Conservation (phyloP, 1,140 invertebrate species). For the Drosophila aff. region DNA sequence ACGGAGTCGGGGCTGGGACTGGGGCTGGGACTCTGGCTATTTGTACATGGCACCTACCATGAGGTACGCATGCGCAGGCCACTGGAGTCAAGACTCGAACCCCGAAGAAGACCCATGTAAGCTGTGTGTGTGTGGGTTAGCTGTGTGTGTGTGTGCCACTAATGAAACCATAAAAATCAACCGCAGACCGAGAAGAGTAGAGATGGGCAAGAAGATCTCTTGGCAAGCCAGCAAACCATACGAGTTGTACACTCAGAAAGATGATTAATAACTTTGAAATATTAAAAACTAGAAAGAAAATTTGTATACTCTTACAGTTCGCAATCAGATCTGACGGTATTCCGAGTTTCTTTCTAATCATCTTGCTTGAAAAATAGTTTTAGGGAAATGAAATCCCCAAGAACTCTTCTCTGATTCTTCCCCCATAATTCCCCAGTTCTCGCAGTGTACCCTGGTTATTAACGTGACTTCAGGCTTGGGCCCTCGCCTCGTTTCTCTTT, state of each 20-base stretch:
- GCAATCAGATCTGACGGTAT: no score
- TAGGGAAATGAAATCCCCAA: not conserved
- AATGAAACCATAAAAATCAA: constrained; percentile 84
- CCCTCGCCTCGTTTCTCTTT: constrained; percentile 8
- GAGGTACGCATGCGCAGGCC: constrained; percentile 42
- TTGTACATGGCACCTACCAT: not conserved
- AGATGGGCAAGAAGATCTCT: constrained; percentile 55
- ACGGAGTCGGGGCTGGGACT: not conserved
- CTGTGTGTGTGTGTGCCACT: constrained; percentile 69
- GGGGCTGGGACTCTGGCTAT: constrained; percentile 9
- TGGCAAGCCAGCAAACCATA: constrained; percentile 26
- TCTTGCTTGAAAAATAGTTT: no score
- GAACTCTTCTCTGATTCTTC: not conserved
- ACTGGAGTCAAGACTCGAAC: constrained; percentile 27
- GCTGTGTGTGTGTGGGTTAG: constrained; percentile 14
- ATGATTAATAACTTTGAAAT: no score
- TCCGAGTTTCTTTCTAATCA: no score
- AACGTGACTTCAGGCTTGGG: constrained; percentile 40
- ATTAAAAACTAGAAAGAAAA: not conserved
- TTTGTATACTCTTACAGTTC: no score
- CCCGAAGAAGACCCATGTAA: constrained; percentile 20
- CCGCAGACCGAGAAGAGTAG: constrained; percentile 64
- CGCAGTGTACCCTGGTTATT: constrained; percentile 41
- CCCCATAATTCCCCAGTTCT: not conserved
- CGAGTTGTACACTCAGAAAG: constrained; percentile 1